Conservation (phyloP, 2,888 invertebrate genomes). For the Lasioglossum oenotherae region DNA sequence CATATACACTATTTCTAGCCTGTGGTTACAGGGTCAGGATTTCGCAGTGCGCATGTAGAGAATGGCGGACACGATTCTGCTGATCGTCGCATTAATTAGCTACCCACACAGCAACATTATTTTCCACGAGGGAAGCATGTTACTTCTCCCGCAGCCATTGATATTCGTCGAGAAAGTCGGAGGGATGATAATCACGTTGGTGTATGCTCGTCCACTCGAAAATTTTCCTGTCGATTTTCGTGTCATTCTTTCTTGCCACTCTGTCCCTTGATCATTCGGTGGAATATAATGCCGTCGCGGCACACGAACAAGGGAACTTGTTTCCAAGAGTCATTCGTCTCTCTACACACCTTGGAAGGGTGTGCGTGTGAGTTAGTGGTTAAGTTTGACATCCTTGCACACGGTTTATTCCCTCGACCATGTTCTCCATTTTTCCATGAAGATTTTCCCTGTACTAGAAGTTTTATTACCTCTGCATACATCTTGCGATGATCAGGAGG, state of each 20-base stretch:
- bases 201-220: neutral
- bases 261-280: neutral
- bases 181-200: neutral
- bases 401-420: neutral
- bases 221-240: neutral
- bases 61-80: neutral
- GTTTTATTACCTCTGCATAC: neutral
- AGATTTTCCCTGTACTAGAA: neutral
- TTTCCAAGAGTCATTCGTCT: constrained; percentile 12
- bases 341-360: neutral
- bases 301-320: neutral
- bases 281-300: neutral
- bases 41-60: neutral
- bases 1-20: neutral
- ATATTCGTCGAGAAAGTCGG: neutral
- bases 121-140: neutral
- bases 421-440: neutral
- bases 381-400: constrained; percentile 13
- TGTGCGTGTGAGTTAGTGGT: neutral
- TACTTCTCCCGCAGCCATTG: neutral
- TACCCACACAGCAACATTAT: constrained; percentile 7
- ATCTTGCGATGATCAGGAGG: neutral
- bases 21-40: neutral
- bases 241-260: neutral
- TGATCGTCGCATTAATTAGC: constrained; percentile 16